Conservation (phyloP, 2,113 vertebrate genomes). For the Rousettus leschenaultii region DNA sequence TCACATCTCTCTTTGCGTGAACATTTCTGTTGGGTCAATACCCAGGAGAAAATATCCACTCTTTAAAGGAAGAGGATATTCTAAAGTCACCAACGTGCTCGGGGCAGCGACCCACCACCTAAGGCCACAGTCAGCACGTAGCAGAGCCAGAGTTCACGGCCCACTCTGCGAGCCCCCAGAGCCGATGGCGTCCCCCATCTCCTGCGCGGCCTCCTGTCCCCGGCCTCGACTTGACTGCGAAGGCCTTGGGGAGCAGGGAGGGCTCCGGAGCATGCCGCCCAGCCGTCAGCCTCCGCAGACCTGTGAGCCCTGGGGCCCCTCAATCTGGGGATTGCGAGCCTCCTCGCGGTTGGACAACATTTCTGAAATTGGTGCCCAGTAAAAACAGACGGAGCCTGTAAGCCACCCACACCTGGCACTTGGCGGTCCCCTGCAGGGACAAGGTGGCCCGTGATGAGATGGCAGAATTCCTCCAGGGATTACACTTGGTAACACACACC, state of each 20-base stretch:
- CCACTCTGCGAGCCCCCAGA: fast-evolving
- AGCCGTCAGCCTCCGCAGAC: fast-evolving
- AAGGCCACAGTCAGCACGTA: too few relatives aligned
- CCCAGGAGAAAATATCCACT: neutral
- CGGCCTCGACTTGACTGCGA: neutral
- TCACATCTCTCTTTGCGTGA: too few relatives aligned
- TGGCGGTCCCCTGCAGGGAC: neutral
- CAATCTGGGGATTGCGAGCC: fast-evolving
- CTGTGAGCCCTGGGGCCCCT: neutral
- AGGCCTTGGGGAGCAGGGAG: fast-evolving
- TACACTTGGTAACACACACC: neutral
- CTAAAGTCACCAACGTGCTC: neutral
- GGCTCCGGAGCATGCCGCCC: fast-evolving
- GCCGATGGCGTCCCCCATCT: fast-evolving
- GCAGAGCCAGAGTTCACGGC: neutral
- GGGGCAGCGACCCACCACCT: too few relatives aligned
- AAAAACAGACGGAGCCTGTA: neutral
- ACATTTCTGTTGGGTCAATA: neutral
- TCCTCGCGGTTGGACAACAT: fast-evolving
- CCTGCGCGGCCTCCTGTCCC: fast-evolving
- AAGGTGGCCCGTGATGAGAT: neutral
- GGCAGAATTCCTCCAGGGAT: neutral
- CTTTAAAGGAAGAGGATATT: neutral
- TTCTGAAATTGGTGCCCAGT: neutral
- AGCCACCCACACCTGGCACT: neutral